phyloP scores from a whole-genome alignment of 2,797 vertebrate species.

The Hozukius guyotensis region DNA sequence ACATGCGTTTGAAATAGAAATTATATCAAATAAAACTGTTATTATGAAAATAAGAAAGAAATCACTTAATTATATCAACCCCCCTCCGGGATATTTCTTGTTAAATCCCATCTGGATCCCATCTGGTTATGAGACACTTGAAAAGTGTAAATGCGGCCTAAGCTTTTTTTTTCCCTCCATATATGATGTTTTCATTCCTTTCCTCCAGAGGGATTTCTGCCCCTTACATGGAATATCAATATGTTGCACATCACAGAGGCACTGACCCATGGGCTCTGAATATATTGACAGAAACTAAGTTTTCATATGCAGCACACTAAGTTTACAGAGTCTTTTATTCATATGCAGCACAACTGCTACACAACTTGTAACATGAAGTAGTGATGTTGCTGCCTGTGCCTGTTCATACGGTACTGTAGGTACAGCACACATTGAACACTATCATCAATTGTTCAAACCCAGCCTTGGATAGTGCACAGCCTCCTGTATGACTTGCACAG shows the following conservation, averaged over 20 bases:
- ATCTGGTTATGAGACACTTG: neutral
- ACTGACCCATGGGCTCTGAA: constrained; percentile 7
- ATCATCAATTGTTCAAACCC: neutral
- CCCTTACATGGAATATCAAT: constrained; percentile 12
- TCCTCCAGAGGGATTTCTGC: neutral
- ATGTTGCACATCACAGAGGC: constrained; percentile 5
- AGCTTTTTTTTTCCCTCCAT: neutral
- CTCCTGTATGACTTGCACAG: neutral
- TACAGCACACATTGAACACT: neutral
- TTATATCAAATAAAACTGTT: neutral
- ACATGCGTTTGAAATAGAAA: neutral
- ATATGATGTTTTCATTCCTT: neutral
- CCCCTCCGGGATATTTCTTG: neutral
- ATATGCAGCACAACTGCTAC: neutral
- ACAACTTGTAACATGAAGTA: neutral
- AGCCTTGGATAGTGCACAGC: neutral
- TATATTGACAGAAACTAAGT: constrained; percentile 1
- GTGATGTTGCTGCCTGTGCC: neutral
- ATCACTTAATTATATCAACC: neutral
- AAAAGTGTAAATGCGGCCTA: neutral
- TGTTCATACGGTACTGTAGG: neutral
- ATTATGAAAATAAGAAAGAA: neutral
- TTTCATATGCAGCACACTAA: neutral
- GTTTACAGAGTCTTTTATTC: constrained; percentile 18
- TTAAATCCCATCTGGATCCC: neutral